phyloP scores from a whole-genome alignment of 2,797 vertebrate genomes.

The Steatocranus sp. region DNA sequence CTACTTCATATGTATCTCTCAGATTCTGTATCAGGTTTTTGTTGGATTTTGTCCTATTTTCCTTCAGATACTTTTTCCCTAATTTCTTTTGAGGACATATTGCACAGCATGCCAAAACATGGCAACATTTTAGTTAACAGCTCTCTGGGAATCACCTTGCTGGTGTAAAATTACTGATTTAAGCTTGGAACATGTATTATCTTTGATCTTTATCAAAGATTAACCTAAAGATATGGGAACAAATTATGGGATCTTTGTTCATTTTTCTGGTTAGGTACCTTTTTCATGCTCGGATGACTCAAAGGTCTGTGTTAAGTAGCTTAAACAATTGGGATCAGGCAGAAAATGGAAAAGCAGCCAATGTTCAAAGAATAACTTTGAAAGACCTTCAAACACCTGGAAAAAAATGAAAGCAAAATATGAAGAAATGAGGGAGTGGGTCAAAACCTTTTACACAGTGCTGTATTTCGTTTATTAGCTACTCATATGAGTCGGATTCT shows the following conservation, averaged over 20 bases:
- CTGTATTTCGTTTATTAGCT: neutral
- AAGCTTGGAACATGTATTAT: neutral
- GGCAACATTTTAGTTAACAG: neutral
- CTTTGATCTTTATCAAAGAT: neutral
- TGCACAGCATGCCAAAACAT: neutral
- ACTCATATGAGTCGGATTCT: neutral
- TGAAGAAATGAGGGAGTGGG: neutral
- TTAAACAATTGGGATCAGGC: neutral
- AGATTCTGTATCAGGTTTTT: neutral
- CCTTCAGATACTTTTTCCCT: neutral
- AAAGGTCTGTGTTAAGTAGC: neutral
- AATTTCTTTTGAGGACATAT: neutral
- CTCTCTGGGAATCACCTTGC: neutral
- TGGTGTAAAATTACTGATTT: neutral
- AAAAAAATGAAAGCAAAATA: neutral
- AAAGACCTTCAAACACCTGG: neutral
- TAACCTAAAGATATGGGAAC: neutral
- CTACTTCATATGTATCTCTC: neutral
- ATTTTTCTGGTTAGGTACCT: neutral
- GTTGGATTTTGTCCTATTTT: neutral
- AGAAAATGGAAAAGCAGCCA: neutral
- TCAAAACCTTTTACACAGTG: neutral
- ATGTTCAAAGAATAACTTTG: neutral
- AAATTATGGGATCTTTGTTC: neutral
- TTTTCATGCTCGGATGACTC: neutral